Evolutionary conservation across 2,113 vertebrate genomes (phyloP), one percentile per base, ranked within the genome.

Genomic region (Salvelinus alpinus): DNA sequence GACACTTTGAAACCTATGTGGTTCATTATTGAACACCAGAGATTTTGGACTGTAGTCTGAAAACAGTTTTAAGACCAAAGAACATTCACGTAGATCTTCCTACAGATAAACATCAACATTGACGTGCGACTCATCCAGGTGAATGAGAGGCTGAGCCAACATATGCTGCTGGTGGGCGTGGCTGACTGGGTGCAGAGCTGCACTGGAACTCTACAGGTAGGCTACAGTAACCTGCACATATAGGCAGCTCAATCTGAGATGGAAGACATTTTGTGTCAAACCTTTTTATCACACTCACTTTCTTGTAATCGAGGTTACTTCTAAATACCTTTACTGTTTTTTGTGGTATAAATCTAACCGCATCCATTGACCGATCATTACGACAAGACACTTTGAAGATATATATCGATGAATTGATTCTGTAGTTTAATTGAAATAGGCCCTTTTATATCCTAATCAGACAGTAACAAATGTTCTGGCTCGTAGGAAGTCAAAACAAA

Each of bases 91-190:
- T 20, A 18, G 29, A 62, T 76, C 8, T 71, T 44, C 44, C 18
- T 13, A 62, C 83, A 94, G 94, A 90, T 94, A 75, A 92, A 89
- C 44, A 77, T 93, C 60, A 94, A 94, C 66, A 67, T 91, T 11
- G 94, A 94, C 0, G 83, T 93, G 31, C 88, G 93, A 73, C 88
- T 94, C 48, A 88, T 94, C 73, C 89, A 81, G 73, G 93, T 92
- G 73, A 94, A 94, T 3, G 94, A 94, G 86, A 87, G 71, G 81
- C 79, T 94, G 86, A 79, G 84, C 72, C 84, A 72, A 54, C 88
- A 94, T 84, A 84, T 88, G 65, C 72, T 94, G 84, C 77, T 94
- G 78, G 85, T 93, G 71, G 91, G 86, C 0, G 80, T 94, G 74
- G 91, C 89, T 1, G 91, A 94, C 87, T 93, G 92, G 90, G 85